Percentiles rank a stretch among this genome's conserved stretches.
phyloP scores from a whole-genome alignment of 2,797 vertebrate genomes.

The Leptodactylus fallax region DNA sequence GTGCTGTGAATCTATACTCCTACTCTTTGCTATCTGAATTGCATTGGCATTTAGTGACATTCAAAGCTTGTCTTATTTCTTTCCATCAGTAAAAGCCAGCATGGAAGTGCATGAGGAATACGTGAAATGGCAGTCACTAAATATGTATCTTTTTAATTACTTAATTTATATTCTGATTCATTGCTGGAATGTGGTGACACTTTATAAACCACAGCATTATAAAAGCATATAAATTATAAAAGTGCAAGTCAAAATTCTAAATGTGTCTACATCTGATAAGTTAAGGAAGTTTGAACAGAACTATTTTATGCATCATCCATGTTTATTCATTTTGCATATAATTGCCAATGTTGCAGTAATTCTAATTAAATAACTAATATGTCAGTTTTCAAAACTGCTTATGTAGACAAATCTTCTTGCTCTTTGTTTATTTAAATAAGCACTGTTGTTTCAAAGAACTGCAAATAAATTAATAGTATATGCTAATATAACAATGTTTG shows the following conservation, averaged over 20 bases:
- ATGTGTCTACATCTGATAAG: not conserved
- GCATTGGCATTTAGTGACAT: slow-evolving; percentile 67
- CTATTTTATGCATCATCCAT: too few relatives aligned
- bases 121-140: slow-evolving; percentile 47
- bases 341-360: too few relatives aligned
- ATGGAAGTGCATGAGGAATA: not conserved
- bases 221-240: not conserved
- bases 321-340: too few relatives aligned
- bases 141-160: slow-evolving; percentile 48
- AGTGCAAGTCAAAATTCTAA: not conserved
- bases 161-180: slow-evolving; percentile 40
- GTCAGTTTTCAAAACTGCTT: too few relatives aligned
- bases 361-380: too few relatives aligned
- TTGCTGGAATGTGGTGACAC: not conserved
- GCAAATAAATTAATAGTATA: too few relatives aligned
- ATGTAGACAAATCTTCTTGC: too few relatives aligned
- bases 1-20: slow-evolving; percentile 49
- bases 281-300: not conserved
- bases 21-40: slow-evolving; percentile 53
- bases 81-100: slow-evolving; percentile 40
- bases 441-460: too few relatives aligned
- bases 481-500: too few relatives aligned
- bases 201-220: not conserved
- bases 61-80: slow-evolving; percentile 61
- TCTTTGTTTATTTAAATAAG: too few relatives aligned